Base-by-base conservation (phyloP, 2,888 invertebrate genomes). In the Idaea dimidiata region DNA sequence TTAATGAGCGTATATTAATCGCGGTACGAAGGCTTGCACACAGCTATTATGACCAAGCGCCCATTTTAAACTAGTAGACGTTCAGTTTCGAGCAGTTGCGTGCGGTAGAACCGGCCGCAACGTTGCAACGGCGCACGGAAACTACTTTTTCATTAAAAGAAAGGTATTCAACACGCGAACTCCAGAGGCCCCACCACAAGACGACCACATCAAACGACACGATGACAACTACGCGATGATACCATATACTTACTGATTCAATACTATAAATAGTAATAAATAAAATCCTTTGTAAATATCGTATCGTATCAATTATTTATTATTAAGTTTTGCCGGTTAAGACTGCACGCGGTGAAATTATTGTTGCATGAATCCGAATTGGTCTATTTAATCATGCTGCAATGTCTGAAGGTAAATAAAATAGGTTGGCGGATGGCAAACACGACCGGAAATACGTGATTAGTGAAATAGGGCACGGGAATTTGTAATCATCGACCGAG, bases 101-200 rank as follows among this genome's bases (percentile, higher is more conserved):
- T 59, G 64, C 67, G 69, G 66, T 65, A 72, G 77, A 80, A 73
- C 77, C 88, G 86, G 76, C 82, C 76, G 79, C 81, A 72, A 68
- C 78, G 72, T 71, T 69, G 75, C 82, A 76, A 68, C 72, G 86
- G 75, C 79, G 81, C 77, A 78, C 74, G 76, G 78, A 70, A 73
- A 89, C 88, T 90, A 80, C 75, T 73, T 43, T 14, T 43, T 43
- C 71, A 69, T 76, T 75, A 78, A 80, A 85, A 83, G 84, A 83
- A 84, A 83, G 83, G 79, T 77, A 77, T 78, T 72, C 74, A 77
- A 70, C 72, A 68, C 64, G 72, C 67, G 68, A 68, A 64, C 74
- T 69, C 73, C 68, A 70, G 65, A 77, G 75, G 75, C 81, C 79
- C 83, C 80, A 74, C 79, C 72, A 72, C 71, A 59, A 66, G 66